These are phyloP conservation scores for Catharus minimus DNA, from an alignment of 2,113 vertebrate genomes.

Conservation along the genomic window DNA sequence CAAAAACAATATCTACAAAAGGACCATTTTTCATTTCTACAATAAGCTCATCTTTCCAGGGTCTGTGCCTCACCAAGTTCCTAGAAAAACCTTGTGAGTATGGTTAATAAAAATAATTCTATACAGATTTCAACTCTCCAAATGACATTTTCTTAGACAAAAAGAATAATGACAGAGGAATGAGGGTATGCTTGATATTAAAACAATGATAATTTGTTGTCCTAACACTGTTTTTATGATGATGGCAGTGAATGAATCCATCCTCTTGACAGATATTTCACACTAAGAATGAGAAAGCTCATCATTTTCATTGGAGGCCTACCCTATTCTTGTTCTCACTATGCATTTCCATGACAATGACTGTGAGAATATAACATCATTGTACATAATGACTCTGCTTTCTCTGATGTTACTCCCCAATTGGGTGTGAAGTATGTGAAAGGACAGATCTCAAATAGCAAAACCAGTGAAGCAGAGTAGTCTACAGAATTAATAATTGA, in stretches of 20 bases:
- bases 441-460: constrained; percentile 11
- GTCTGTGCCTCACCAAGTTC: not conserved
- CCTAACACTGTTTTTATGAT: not conserved
- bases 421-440: constrained; percentile 21
- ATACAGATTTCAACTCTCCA: not conserved
- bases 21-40: not conserved
- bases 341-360: constrained; percentile 20
- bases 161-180: not conserved
- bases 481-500: not conserved
- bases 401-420: constrained; percentile 27
- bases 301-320: not conserved
- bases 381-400: not conserved
- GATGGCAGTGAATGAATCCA: not conserved
- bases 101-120: not conserved
- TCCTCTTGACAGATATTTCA: not conserved
- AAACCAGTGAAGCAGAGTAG: not conserved
- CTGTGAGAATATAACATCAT: not conserved
- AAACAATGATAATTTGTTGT: not conserved
- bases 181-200: not conserved
- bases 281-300: not conserved
- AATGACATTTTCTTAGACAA: not conserved
- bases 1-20: not conserved
- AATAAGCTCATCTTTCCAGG: not conserved
- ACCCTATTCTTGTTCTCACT: not conserved
- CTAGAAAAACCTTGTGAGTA: not conserved